Conservation (phyloP, 2,113 vertebrate species). For the Propithecus coquereli region DNA sequence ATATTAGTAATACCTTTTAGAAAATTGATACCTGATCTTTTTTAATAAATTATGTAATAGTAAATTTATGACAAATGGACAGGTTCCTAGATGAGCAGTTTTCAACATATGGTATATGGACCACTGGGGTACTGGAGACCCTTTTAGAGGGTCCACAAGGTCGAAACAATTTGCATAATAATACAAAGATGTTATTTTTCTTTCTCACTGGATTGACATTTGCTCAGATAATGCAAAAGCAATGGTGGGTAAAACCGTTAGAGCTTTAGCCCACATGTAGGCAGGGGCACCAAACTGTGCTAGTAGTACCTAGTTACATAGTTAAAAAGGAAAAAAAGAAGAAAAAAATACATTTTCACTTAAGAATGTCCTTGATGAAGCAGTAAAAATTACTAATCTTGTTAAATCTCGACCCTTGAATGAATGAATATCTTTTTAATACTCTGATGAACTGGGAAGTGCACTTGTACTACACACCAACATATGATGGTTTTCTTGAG, state of each 20-base stretch:
- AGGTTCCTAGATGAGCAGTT: not conserved
- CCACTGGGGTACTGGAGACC: not conserved
- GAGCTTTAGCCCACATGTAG: not conserved
- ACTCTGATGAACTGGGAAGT: not conserved
- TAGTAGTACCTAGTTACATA: not conserved
- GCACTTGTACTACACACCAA: not conserved
- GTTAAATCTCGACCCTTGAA: not conserved
- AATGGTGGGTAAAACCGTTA: not conserved
- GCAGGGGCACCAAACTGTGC: not conserved
- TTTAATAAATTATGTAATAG: constrained; percentile 16
- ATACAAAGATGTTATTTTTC: not conserved
- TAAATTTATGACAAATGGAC: not conserved
- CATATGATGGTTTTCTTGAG: not conserved
- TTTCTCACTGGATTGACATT: not conserved
- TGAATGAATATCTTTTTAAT: not conserved
- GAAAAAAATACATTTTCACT: not conserved
- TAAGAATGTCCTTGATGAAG: constrained; percentile 14
- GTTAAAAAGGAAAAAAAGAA: not conserved
- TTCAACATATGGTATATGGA: not conserved
- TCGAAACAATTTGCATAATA: not conserved
- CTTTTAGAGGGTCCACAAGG: not conserved
- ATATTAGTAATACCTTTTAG: not conserved
- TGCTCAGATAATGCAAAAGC: not conserved
- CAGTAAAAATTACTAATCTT: not conserved
- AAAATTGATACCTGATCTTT: not conserved